Conservation (phyloP, 2,113 vertebrate genomes). For the Semnornis frantzii region DNA sequence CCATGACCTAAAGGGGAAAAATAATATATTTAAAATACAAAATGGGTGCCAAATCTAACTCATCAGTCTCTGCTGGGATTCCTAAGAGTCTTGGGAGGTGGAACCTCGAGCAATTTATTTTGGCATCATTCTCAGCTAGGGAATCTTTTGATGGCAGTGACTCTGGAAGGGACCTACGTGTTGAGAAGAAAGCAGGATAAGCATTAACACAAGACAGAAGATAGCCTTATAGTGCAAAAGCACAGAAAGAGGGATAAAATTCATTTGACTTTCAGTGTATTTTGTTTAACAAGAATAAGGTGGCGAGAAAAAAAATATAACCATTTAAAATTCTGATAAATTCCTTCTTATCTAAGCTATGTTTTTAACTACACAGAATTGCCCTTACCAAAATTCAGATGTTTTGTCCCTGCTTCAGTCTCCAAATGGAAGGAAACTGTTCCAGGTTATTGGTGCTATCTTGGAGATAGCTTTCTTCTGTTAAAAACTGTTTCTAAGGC, state of each 20-base stretch:
- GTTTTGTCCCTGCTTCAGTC: background rate
- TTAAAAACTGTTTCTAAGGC: background rate
- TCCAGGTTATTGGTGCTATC: background rate
- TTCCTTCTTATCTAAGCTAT: background rate
- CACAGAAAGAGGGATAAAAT: background rate
- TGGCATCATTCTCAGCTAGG: constrained; percentile 28
- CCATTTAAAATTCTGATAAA: background rate
- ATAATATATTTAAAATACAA: constrained; percentile 20
- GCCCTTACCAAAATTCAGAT: background rate
- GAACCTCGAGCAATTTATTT: constrained; percentile 59
- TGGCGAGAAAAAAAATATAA: background rate
- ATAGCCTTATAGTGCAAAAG: background rate
- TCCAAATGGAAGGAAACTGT: background rate
- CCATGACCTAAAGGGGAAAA: constrained; percentile 48
- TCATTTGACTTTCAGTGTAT: background rate
- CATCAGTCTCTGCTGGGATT: constrained; percentile 54
- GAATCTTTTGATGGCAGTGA: constrained; percentile 42
- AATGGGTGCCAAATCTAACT: constrained; percentile 61
- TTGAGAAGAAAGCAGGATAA: background rate
- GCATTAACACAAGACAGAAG: background rate
- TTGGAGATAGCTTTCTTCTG: background rate
- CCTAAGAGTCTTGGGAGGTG: constrained; percentile 48
- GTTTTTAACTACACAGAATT: background rate
- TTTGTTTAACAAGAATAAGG: background rate
- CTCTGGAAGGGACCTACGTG: background rate